phyloP scores from a whole-genome alignment of 1,140 invertebrate species.

The Coelopa frigida region DNA sequence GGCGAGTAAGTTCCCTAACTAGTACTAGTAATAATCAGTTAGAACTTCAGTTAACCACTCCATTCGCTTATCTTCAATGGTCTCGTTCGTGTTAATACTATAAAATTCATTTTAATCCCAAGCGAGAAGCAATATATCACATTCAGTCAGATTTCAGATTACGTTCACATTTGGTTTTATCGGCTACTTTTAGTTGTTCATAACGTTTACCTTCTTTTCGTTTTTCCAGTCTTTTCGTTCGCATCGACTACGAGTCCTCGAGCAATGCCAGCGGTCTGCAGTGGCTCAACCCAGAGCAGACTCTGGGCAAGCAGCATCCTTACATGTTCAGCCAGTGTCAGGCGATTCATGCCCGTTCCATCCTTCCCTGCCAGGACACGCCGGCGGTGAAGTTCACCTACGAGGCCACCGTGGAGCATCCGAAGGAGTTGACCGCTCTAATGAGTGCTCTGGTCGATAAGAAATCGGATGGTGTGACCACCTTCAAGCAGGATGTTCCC shows the following conservation, averaged over 20 bases:
- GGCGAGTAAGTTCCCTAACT: constrained; percentile 46
- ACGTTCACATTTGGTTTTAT: no score
- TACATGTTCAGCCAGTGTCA: constrained; percentile 92
- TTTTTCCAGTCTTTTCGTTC: constrained; percentile 52
- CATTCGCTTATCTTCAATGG: no score
- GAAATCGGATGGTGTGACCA: constrained; percentile 46
- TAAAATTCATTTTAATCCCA: no score
- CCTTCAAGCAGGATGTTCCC: constrained; percentile 70
- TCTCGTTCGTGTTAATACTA: no score
- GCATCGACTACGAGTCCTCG: constrained; percentile 69
- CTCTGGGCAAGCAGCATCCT: constrained; percentile 76
- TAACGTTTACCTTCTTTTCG: not conserved
- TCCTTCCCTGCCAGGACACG: constrained; percentile 91
- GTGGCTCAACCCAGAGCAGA: constrained; percentile 83
- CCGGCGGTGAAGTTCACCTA: constrained; percentile 87
- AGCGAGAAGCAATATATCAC: no score
- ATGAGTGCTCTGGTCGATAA: constrained; percentile 76
- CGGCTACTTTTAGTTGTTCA: no score
- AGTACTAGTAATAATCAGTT: no score
- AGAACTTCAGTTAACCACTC: no score
- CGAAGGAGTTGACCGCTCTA: constrained; percentile 68
- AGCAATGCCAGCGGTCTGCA: constrained; percentile 72
- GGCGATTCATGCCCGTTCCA: constrained; percentile 81
- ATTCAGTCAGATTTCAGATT: no score
- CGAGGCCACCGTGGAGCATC: constrained; percentile 69